Percentiles rank a stretch among this genome's conserved stretches.
phyloP scores from a whole-genome alignment of 2,797 vertebrate species.

The Schizopygopsis malacanthus region DNA sequence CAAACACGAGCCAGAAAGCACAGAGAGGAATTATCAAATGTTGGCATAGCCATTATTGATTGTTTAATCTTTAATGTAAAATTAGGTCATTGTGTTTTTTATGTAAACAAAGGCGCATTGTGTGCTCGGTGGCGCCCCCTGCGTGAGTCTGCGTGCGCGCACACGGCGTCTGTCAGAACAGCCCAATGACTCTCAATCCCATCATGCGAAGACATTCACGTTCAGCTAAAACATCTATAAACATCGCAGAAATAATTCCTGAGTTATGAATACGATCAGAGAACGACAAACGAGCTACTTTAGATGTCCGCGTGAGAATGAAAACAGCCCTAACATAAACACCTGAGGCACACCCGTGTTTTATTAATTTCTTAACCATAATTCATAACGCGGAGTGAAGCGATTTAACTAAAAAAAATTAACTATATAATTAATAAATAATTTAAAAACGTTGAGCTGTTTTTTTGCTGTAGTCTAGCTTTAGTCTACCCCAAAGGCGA shows the following conservation, averaged over 20 bases:
- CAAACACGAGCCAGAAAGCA: not conserved
- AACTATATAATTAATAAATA: not conserved
- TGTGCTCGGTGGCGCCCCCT: constrained; percentile 77
- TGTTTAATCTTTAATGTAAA: constrained; percentile 51
- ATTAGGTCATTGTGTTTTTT: constrained; percentile 65
- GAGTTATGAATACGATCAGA: not conserved
- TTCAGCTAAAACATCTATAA: not conserved
- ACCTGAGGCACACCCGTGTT: not conserved
- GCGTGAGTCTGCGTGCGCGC: constrained; percentile 47
- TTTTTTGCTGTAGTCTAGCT: not conserved
- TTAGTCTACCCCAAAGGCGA: not conserved
- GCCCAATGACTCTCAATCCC: not conserved
- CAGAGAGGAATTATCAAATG: not conserved
- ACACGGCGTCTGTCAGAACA: constrained; percentile 46
- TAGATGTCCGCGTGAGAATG: not conserved
- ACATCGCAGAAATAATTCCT: not conserved
- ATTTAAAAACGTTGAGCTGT: not conserved
- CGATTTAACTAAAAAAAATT: not conserved
- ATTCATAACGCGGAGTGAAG: not conserved
- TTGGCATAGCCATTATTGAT: not conserved
- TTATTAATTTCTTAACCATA: too few relatives aligned
- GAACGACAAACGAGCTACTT: not conserved
- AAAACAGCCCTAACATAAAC: not conserved
- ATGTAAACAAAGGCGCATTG: constrained; percentile 78
- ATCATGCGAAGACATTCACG: not conserved